phyloP scores from a whole-genome alignment of 1,140 invertebrate genomes.

The Metaphire vulgaris region DNA sequence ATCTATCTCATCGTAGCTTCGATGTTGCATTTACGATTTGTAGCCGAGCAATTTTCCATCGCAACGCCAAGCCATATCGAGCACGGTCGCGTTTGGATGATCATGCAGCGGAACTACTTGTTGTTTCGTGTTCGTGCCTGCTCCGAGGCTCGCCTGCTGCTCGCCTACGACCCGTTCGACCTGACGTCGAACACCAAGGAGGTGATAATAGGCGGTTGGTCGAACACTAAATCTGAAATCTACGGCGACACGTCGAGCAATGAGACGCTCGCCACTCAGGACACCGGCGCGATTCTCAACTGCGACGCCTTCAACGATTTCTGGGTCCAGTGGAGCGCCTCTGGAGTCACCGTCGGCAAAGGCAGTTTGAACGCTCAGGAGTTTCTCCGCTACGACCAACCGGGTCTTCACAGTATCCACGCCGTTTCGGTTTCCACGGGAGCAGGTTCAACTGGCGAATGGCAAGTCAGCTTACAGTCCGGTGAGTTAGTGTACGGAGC shows the following conservation, averaged over 20 bases:
- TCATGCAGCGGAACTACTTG: background rate
- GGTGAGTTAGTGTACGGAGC: no score
- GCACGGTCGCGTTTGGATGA: background rate
- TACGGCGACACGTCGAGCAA: background rate
- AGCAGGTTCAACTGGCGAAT: background rate
- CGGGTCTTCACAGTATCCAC: background rate
- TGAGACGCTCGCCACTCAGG: background rate
- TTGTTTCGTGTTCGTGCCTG: slow-evolving; percentile 3
- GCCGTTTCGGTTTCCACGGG: background rate
- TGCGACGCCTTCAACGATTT: background rate
- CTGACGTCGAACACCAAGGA: background rate
- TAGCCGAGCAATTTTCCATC: background rate
- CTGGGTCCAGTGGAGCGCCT: background rate
- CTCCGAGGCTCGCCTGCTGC: background rate
- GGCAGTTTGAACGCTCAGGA: background rate
- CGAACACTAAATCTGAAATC: slow-evolving; percentile 5
- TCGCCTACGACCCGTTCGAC: background rate
- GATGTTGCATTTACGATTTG: background rate
- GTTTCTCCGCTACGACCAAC: background rate
- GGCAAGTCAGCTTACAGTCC: background rate
- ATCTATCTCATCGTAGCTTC: background rate
- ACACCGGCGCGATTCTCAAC: background rate
- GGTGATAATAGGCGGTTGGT: slow-evolving; percentile 18
- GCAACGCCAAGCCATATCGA: slow-evolving; percentile 1
- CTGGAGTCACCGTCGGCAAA: slow-evolving; percentile 5